Conservation (phyloP, 2,797 vertebrate genomes). For the Hypotaenidia okinawae region DNA sequence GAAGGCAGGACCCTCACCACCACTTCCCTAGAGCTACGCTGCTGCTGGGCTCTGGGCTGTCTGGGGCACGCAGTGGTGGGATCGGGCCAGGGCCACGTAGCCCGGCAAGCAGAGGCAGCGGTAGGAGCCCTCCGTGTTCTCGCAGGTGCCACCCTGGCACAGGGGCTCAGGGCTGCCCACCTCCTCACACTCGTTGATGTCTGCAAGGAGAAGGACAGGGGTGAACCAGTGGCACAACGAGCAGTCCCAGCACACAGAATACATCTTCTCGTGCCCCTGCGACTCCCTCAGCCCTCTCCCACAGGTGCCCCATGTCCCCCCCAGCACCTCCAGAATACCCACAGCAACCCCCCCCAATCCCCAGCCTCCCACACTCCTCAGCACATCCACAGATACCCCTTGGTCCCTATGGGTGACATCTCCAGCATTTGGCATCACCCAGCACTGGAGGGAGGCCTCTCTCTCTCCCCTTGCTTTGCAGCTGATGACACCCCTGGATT, state of each 20-base stretch:
- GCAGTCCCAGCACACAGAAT: not conserved
- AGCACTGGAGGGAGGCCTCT: not conserved
- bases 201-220: slow-evolving; percentile 67
- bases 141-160: slow-evolving; percentile 86
- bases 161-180: slow-evolving; percentile 83
- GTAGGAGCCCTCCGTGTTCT: slow-evolving; percentile 93
- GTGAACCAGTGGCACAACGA: not conserved
- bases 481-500: not conserved
- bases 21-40: not conserved
- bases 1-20: not conserved
- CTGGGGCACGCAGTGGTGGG: slow-evolving; percentile 84
- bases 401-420: not conserved
- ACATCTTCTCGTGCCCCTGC: not conserved
- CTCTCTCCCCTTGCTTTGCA: not conserved
- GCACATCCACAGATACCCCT: not conserved
- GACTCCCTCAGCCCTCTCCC: rapidly evolving
- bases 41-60: slow-evolving; percentile 27
- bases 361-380: not conserved
- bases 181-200: slow-evolving; percentile 93
- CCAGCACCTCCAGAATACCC: not conserved
- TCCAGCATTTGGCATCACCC: not conserved
- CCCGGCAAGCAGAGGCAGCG: slow-evolving; percentile 88
- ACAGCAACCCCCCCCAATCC: not conserved
- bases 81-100: slow-evolving; percentile 82
- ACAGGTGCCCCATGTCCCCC: not conserved